Evolutionary conservation across 2,113 vertebrate species (phyloP).

Genomic region (Nycticebus coucang): DNA sequence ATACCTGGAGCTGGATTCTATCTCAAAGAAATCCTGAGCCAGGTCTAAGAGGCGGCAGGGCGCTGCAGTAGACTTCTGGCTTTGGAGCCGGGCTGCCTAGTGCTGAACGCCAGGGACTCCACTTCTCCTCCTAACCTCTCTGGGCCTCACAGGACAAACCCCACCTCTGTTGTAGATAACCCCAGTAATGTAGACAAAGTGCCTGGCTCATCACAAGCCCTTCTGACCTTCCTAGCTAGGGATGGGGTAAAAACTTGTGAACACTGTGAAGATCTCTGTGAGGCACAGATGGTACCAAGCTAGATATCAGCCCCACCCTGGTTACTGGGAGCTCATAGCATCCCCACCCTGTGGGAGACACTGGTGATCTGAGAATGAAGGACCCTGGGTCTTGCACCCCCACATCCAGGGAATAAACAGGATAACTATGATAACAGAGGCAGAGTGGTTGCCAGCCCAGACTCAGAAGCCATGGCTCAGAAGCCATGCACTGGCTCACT

Average conservation of each 20-base stretch:
- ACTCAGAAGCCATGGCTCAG: background rate
- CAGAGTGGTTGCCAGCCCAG: background rate
- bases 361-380: background rate
- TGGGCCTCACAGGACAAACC: too few relatives aligned
- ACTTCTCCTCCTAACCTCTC: background rate
- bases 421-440: background rate
- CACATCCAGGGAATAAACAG: background rate
- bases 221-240: background rate
- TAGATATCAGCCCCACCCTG: rapidly evolving
- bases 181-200: too few relatives aligned
- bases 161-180: background rate
- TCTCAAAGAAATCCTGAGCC: background rate
- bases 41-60: background rate
- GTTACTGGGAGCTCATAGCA: background rate
- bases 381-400: background rate
- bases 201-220: background rate
- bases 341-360: background rate
- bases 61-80: background rate
- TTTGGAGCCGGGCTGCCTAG: too few relatives aligned
- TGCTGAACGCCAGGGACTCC: background rate
- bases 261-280: background rate
- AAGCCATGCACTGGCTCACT: background rate
- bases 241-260: rapidly evolving
- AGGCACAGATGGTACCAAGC: background rate
- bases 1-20: background rate